phyloP scores from a whole-genome alignment of 2,797 vertebrate genomes.

The Bryconaethiops microstoma region DNA sequence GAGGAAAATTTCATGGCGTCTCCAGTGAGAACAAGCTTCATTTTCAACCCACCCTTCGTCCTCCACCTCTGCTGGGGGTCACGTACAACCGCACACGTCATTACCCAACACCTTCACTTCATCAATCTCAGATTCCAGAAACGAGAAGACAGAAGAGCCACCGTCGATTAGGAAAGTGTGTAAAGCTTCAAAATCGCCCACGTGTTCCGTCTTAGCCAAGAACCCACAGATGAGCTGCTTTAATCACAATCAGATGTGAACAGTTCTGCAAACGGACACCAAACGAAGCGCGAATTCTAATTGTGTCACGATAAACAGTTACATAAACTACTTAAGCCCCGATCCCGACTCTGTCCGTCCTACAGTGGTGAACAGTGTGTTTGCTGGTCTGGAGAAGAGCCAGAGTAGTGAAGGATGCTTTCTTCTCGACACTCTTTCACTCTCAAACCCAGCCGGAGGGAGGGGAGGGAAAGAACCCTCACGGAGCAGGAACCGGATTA shows the following conservation, averaged over 20 bases:
- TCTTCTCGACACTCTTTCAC: constrained; percentile 51
- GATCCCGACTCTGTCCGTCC: neutral
- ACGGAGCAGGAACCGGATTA: constrained; percentile 57
- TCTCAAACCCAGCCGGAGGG: constrained; percentile 41
- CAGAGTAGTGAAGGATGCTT: constrained; percentile 25
- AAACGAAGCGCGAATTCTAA: neutral
- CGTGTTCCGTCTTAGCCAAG: neutral
- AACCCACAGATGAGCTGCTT: neutral
- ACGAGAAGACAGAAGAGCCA: neutral
- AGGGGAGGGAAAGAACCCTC: neutral
- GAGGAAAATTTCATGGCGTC: neutral
- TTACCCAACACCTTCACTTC: no score
- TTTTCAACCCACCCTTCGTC: neutral
- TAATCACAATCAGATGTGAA: constrained; percentile 25
- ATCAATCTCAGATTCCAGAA: neutral
- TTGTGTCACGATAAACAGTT: neutral
- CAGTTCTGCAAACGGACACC: neutral
- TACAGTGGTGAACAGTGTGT: constrained; percentile 2
- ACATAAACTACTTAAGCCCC: no score
- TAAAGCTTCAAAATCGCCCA: neutral
- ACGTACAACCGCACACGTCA: no score
- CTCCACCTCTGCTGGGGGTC: neutral
- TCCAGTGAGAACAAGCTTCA: neutral
- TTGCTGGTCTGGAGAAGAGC: neutral
- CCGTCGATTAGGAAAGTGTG: no score